Base-by-base conservation (phyloP, 2,113 vertebrate species). In the Tachuris rubrigastra region DNA sequence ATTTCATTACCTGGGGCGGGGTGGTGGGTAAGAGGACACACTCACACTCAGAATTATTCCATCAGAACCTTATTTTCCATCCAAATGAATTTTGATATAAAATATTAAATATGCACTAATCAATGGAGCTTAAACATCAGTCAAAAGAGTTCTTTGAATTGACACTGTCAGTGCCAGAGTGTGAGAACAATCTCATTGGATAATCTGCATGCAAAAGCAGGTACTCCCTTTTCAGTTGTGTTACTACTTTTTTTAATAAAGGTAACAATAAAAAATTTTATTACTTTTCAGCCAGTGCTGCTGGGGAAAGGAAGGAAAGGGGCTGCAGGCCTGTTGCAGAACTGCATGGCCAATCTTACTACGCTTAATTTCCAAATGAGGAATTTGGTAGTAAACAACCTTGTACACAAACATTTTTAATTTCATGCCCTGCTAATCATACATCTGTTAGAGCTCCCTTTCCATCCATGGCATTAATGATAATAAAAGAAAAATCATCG, bases 341-440 rank as follows among this genome's bases (percentile, higher is more conserved):
- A 92, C 87, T 13, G 1, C 69, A 53, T 6, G 9, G 82, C 78
- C 96, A 75, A 87, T 92, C 94, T 96, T 88, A 85, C 94, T 69
- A 95, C 47, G 9, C 81, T 97, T 96, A 87, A 97, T 94, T 97
- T 96, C 96, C 95, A 89, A 93, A 97, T 82, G 95, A 97, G 89
- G 85, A 92, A 95, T 97, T 94, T 84, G 85, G 65, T 96, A 94
- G 92, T 95, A 98, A 98, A 98, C 98, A 97, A 97, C 87, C 93
- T 94, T 98, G 89, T 95, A 93, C 83, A 94, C 95, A 95, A 98
- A 97, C 94, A 97, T 97, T 98, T 98, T 97, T 97, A 98, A 98
- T 98, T 98, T 98, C 98, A 98, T 96, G 96, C 96, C 97, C 87
- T 97, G 97, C 97, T 98, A 98, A 98, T 97, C 98, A 97, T 97